These are phyloP conservation scores for Helarctos malayanus DNA, from an alignment of 2,797 vertebrate genomes.

Conservation along the genomic window DNA sequence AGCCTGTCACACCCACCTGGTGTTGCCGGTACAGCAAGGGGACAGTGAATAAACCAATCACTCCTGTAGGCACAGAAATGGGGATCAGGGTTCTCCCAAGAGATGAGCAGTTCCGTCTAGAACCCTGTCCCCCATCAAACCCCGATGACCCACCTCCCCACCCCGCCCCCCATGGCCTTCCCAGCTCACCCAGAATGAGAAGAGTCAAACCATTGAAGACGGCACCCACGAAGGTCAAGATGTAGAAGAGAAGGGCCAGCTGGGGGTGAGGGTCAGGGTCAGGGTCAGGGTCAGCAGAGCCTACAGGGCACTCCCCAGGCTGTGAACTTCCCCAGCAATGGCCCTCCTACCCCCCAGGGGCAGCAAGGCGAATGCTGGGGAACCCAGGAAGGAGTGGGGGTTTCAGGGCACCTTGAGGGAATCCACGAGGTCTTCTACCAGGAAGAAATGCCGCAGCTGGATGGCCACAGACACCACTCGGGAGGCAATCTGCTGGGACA, in stretches of 20 bases:
- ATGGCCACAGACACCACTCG: conserved; percentile 87
- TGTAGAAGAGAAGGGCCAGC: conserved; percentile 95
- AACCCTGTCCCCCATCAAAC: background rate
- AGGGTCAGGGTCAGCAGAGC: background rate
- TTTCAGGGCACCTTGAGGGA: conserved; percentile 92
- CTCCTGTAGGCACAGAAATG: conserved; percentile 88
- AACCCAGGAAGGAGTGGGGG: background rate
- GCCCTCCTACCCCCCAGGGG: background rate
- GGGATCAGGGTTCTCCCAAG: background rate
- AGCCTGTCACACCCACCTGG: conserved; percentile 90
- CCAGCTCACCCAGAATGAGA: conserved; percentile 92
- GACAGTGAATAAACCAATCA: conserved; percentile 94
- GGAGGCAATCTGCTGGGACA: conserved; percentile 90
- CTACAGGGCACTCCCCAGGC: background rate
- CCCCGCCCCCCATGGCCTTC: background rate
- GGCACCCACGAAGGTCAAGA: conserved; percentile 95
- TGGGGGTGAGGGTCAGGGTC: conserved; percentile 85
- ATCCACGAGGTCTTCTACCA: conserved; percentile 93
- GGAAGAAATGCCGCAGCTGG: conserved; percentile 92
- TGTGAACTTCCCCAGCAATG: background rate
- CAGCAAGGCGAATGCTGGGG: background rate
- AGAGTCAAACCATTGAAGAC: conserved; percentile 96
- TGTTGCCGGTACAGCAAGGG: conserved; percentile 95
- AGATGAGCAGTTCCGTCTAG: background rate
- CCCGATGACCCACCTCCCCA: background rate